phyloP scores from a whole-genome alignment of 2,113 vertebrate genomes.

The Ochotona curzoniae region DNA sequence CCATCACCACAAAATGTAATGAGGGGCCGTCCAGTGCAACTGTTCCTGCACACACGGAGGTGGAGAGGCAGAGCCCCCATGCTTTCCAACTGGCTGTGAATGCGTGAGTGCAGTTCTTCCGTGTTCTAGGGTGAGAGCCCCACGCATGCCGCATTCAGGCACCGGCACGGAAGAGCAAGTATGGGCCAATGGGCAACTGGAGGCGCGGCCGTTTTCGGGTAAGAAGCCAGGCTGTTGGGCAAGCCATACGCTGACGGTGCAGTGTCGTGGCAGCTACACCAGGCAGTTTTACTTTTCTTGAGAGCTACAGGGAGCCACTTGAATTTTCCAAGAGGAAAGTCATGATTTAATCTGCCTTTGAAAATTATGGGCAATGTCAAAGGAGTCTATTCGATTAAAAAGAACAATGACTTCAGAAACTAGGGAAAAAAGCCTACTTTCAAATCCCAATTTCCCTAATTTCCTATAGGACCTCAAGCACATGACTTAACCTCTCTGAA shows the following conservation, averaged over 20 bases:
- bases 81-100: not conserved
- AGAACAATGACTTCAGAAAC: not conserved
- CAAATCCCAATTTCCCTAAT: not conserved
- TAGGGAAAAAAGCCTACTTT: not conserved
- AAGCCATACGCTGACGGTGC: not conserved
- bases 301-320: not conserved
- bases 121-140: not conserved
- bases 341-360: not conserved
- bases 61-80: rapidly evolving
- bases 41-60: rapidly evolving
- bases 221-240: too few relatives aligned
- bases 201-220: not conserved
- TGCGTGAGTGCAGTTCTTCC: not conserved
- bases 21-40: not conserved
- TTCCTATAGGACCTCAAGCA: not conserved
- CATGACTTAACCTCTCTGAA: not conserved
- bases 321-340: not conserved
- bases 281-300: not conserved
- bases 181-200: rapidly evolving
- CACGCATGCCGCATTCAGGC: not conserved
- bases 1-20: not conserved
- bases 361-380: not conserved
- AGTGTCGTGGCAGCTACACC: not conserved
- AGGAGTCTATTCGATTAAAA: not conserved
- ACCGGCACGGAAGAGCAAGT: rapidly evolving